These are phyloP conservation scores for Uria aalge DNA, from an alignment of 2,113 vertebrate genomes.

Conservation along the genomic window DNA sequence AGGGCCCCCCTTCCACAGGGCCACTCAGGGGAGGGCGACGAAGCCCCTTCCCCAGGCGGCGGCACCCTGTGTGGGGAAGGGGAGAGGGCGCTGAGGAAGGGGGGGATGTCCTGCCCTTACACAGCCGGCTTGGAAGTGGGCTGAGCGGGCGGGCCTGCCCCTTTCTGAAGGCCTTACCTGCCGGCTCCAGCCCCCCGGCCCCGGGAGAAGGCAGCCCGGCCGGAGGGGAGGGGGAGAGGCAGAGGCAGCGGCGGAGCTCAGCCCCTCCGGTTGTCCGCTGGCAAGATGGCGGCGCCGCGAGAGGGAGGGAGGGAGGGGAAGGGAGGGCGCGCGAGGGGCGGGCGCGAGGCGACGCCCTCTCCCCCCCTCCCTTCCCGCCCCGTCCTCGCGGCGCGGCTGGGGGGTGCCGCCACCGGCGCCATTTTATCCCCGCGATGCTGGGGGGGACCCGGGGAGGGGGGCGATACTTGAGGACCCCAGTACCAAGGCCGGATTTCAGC, in stretches of 20 bases:
- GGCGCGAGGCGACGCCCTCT: background rate
- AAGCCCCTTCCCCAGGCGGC: background rate
- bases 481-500: background rate
- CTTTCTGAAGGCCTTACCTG: slow-evolving; percentile 40
- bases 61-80: background rate
- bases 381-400: background rate
- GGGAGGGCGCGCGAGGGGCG: background rate
- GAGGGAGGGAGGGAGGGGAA: background rate
- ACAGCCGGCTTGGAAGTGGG: background rate
- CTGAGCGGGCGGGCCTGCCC: background rate
- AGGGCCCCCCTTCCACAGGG: background rate
- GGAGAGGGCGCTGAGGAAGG: background rate
- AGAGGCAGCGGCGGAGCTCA: slow-evolving; percentile 32
- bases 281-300: slow-evolving; percentile 70
- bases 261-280: slow-evolving; percentile 24
- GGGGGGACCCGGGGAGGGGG: no score
- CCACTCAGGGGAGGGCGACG: background rate
- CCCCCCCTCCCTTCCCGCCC: background rate
- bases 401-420: background rate
- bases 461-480: fast-evolving
- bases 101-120: background rate
- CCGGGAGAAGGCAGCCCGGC: background rate
- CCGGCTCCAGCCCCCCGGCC: slow-evolving; percentile 11
- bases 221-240: slow-evolving; percentile 31
- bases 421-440: background rate